Evolutionary conservation across 2,888 invertebrate genomes (phyloP).

Genomic region (Tyria jacobaeae): DNA sequence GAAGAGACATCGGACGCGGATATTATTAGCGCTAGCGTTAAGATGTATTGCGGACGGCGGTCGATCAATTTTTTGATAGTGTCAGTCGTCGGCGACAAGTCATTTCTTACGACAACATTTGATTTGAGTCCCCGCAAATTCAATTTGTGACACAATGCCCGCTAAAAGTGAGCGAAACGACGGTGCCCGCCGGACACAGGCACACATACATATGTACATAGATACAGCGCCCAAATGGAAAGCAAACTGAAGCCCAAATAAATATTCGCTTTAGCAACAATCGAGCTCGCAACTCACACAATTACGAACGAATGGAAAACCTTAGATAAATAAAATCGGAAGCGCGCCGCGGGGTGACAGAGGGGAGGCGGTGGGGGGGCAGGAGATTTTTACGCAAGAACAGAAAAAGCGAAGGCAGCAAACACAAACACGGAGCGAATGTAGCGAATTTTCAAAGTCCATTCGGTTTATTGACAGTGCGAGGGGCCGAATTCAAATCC

Average conservation of each 20-base stretch:
- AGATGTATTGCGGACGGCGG: conserved; percentile 35
- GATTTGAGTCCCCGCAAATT: conserved; percentile 81
- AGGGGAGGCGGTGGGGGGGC: conserved; percentile 23
- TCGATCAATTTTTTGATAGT: conserved; percentile 84
- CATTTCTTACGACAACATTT: conserved; percentile 82
- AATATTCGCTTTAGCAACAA: conserved; percentile 85
- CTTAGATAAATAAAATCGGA: conserved; percentile 85
- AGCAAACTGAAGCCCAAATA: conserved; percentile 81
- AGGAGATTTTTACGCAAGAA: conserved; percentile 64
- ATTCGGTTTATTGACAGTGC: conserved; percentile 82
- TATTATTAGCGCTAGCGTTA: conserved; percentile 15
- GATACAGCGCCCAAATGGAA: conserved; percentile 63
- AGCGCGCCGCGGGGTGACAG: conserved; percentile 50
- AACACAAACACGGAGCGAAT: conserved; percentile 81
- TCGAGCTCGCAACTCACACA: conserved; percentile 83
- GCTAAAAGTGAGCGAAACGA: conserved; percentile 45
- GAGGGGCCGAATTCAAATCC: conserved; percentile 74
- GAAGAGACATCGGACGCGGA: conserved; percentile 16
- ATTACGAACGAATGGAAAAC: conserved; percentile 84
- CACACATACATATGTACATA: conserved; percentile 17
- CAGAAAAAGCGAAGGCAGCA: conserved; percentile 78
- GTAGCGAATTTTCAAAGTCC: conserved; percentile 83
- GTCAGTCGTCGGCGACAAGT: conserved; percentile 77
- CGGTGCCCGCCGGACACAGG: conserved; percentile 27
- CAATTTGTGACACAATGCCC: conserved; percentile 80